Base-by-base conservation (phyloP, 2,888 invertebrate genomes). In the Hoplodrina blanda region DNA sequence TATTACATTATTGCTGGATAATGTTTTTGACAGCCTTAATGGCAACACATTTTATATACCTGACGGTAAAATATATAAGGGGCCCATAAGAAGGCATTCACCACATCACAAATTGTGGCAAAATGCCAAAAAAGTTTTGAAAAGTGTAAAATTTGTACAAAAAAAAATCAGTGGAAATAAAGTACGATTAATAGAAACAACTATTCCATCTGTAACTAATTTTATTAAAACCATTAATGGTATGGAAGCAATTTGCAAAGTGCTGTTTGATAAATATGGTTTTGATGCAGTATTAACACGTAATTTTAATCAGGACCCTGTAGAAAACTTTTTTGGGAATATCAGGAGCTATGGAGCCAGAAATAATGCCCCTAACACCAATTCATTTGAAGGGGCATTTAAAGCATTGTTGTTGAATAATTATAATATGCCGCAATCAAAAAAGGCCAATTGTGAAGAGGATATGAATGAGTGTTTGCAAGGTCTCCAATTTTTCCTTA, bases 61-160 rank as follows among this genome's bases (percentile, higher is more conserved):
- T 0, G 50, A 73, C 19, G 73, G 73, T 5, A 73, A 69, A 65
- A 62, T 41, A 6, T 69, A 37, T 65, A 73, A 54, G 41, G 62
- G 52, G 6, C 37, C 46, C 10, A 30, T 73, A 17, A 73, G 41
- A 62, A n/a, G 8, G 4, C 19, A 68, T 19, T 73, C 73, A 15
- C 64, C 68, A 1, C 68, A 73, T 20, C 68, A 68, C 8, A 1
- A 68, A 37, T 17, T 57, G 0, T 73, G 68, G 73, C 5, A 4
- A 20, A 33, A 73, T 10, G 17, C 60, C 1, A 56, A 49, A 46
- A 11, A 49, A 52, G 17, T 62, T n/a, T 49, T 69, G 0, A 61
- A 68, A 53, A 64, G 3, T 4, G 20, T 64, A 17, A 64, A 64
- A 30, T 64, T 54, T 37, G 17, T 41, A 11, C n/a, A 44, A 4